Percentiles rank a stretch among this genome's conserved stretches.
These are phyloP conservation scores for Bombus consobrinus DNA, from an alignment of 1,140 invertebrate species.

Conservation along the genomic window DNA sequence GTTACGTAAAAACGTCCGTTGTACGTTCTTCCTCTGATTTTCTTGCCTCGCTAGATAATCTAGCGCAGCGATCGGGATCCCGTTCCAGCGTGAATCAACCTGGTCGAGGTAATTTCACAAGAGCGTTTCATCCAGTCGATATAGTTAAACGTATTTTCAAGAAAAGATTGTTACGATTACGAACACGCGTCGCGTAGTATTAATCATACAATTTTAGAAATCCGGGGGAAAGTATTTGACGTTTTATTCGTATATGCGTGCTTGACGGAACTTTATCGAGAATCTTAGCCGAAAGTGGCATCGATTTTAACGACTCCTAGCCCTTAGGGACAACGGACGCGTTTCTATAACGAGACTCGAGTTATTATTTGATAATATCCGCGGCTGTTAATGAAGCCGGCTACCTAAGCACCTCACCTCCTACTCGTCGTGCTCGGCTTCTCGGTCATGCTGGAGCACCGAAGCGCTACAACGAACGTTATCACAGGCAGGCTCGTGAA, in stretches of 20 bases:
- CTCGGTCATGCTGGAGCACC: neutral
- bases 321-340: neutral
- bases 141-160: too few relatives aligned
- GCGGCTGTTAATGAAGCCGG: conserved; percentile 60
- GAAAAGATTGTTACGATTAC: too few relatives aligned
- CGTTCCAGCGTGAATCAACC: neutral
- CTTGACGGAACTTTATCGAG: too few relatives aligned
- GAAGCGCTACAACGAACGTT: conserved; percentile 11
- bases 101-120: too few relatives aligned
- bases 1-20: neutral
- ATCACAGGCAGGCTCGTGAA: conserved; percentile 45
- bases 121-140: too few relatives aligned
- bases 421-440: neutral
- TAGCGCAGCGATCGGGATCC: too few relatives aligned
- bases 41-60: neutral
- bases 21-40: neutral
- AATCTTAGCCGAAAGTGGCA: neutral
- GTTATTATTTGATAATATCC: conserved; percentile 68
- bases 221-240: too few relatives aligned
- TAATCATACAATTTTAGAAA: too few relatives aligned
- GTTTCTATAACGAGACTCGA: neutral
- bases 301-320: neutral
- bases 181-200: too few relatives aligned
- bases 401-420: conserved; percentile 27
- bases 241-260: too few relatives aligned